Evolutionary conservation across 2,888 invertebrate genomes (phyloP), one percentile per base, ranked within the genome.

Genomic region (Hylaea fasciaria): DNA sequence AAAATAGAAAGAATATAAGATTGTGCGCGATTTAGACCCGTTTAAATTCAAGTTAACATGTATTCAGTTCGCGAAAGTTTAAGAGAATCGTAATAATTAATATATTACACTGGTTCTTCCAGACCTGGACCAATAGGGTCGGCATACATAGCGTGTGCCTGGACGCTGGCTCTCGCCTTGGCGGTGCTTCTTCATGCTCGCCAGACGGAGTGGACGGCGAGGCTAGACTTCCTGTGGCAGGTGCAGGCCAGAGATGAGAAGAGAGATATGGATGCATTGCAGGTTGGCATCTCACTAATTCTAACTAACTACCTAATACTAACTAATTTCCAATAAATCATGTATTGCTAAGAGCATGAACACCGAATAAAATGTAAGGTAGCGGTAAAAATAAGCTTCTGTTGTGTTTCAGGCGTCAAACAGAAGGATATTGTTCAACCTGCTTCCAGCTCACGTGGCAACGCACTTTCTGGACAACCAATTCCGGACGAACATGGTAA

Each of bases 401-500:
- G 3, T 32, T 32, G 9, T 32, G 9, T 70, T 83, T 12, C 85
- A 93, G 95, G 96, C 92, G 64, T 97, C 97, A 70, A 98, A 98
- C 85, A 94, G 96, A 84, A 93, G 97, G 77, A 97, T 98, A 77
- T 87, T 98, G 56, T 97, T 97, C 90, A 98, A 98, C 89, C 93
- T 98, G 68, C 93, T 98, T 57, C 98, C 98, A 28, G 96, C 97
- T 53, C 98, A 98, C 88, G 98, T 98, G 40, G 98, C 98, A 55
- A 96, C 96, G 40, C 97, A 98, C 89, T 98, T 98, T 85, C 92
- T 98, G 71, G 97, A 98, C 90, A 96, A 96, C 84, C 97, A 97
- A 90, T 96, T 97, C 86, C 94, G 96, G 71, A 97, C 95, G 71
- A 97, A 97, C 86, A 96, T 97, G 96, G 91, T 91, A 87, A 86